Evolutionary conservation across 2,888 invertebrate species (phyloP).

Genomic region (Glaucopsyche alexis): DNA sequence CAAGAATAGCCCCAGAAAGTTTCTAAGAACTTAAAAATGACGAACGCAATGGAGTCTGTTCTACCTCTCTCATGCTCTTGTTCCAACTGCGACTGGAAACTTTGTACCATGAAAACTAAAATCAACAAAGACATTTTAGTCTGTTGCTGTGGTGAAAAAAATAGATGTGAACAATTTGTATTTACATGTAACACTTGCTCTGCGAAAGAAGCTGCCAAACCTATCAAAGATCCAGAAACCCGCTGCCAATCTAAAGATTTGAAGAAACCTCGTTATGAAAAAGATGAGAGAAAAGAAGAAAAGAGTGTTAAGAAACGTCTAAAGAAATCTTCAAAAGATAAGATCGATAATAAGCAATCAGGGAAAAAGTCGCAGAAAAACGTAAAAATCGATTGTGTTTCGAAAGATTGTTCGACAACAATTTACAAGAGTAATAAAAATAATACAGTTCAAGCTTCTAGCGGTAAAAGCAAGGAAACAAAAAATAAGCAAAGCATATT

Average conservation of each 20-base stretch:
- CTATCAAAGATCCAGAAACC: neutral
- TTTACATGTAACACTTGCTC: neutral
- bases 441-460: too few species aligned
- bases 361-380: neutral
- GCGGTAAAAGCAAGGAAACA: neutral
- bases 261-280: neutral
- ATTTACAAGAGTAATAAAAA: too few species aligned
- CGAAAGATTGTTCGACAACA: too few species aligned
- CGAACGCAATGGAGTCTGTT: neutral
- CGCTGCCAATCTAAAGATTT: neutral
- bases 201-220: neutral
- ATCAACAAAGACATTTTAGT: neutral
- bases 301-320: neutral
- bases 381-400: neutral
- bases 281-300: neutral
- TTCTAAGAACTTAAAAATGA: neutral
- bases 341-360: neutral
- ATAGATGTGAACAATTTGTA: neutral
- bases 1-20: neutral
- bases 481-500: neutral
- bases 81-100: constrained; percentile 31
- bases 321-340: neutral
- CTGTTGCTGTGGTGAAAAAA: neutral
- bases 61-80: constrained; percentile 5
- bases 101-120: neutral